phyloP scores from a whole-genome alignment of 2,797 vertebrate genomes.

The Epinephelus awoara region DNA sequence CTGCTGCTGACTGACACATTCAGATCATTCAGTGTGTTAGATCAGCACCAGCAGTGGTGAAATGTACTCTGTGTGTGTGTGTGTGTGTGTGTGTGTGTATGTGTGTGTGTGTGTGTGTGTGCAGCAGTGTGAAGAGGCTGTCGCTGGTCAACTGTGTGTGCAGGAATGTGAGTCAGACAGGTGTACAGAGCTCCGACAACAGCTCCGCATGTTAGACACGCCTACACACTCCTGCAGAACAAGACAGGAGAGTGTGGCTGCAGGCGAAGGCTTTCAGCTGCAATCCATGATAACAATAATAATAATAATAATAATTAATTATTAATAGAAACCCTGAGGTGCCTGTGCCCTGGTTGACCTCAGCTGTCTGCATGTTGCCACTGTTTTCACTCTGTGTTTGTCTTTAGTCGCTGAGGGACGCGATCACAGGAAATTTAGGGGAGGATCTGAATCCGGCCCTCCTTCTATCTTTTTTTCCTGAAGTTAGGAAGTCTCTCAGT shows the following conservation, averaged over 20 bases:
- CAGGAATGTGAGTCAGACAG: constrained; percentile 46
- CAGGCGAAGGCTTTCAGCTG: no score
- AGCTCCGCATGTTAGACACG: not conserved
- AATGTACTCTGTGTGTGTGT: not conserved
- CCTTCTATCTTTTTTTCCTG: constrained; percentile 82
- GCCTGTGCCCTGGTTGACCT: constrained; percentile 31
- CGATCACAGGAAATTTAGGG: constrained; percentile 66
- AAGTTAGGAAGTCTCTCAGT: constrained; percentile 78
- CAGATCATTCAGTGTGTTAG: constrained; percentile 2
- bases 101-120: no score
- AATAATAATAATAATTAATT: no score
- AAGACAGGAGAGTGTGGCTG: not conserved
- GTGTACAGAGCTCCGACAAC: constrained; percentile 7
- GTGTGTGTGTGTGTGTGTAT: no score
- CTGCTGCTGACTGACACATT: no score
- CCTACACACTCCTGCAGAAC: not conserved
- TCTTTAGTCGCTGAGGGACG: constrained; percentile 24
- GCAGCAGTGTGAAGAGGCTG: constrained; percentile 3
- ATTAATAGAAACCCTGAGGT: no score
- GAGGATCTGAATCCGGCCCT: constrained; percentile 63
- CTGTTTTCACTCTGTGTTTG: constrained; percentile 24
- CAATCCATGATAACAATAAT: no score
- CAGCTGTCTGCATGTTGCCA: not conserved
- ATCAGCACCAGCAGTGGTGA: not conserved
- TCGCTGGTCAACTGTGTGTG: not conserved